Percentiles rank a stretch among this genome's conserved stretches.
These are phyloP conservation scores for Enoplosus armatus DNA, from an alignment of 2,797 vertebrate species.

Conservation along the genomic window DNA sequence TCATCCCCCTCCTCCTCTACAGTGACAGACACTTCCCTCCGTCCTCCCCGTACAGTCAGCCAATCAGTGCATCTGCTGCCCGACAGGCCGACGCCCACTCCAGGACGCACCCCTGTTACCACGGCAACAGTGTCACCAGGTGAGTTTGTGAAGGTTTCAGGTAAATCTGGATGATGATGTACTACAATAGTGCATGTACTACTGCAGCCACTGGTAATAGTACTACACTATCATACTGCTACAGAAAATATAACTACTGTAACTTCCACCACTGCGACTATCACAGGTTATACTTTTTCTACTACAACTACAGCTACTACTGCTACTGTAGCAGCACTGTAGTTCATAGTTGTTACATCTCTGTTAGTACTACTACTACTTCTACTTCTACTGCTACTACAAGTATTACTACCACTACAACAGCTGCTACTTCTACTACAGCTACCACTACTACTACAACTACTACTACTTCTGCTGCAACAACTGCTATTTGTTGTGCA, in stretches of 20 bases:
- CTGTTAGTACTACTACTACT: no score
- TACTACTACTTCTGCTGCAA: background rate
- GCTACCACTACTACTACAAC: background rate
- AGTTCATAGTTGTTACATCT: no score
- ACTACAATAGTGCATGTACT: background rate
- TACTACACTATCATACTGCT: background rate
- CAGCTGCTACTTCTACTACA: background rate
- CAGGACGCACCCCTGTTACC: background rate
- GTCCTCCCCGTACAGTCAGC: constrained; percentile 35
- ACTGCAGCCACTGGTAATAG: background rate
- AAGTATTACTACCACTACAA: no score
- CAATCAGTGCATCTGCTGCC: constrained; percentile 9
- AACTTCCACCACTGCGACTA: no score
- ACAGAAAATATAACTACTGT: background rate
- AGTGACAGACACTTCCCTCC: constrained; percentile 60
- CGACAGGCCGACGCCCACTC: background rate
- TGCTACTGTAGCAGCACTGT: no score
- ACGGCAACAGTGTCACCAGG: constrained; percentile 8
- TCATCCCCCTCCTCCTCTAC: constrained; percentile 71
- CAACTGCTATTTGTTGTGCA: no score
- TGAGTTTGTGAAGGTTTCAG: background rate
- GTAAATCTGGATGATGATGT: background rate
- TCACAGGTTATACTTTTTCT: no score
- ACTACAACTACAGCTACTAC: no score
- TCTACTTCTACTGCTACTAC: no score